phyloP scores from a whole-genome alignment of 2,797 vertebrate genomes.

The Spinus pinus region DNA sequence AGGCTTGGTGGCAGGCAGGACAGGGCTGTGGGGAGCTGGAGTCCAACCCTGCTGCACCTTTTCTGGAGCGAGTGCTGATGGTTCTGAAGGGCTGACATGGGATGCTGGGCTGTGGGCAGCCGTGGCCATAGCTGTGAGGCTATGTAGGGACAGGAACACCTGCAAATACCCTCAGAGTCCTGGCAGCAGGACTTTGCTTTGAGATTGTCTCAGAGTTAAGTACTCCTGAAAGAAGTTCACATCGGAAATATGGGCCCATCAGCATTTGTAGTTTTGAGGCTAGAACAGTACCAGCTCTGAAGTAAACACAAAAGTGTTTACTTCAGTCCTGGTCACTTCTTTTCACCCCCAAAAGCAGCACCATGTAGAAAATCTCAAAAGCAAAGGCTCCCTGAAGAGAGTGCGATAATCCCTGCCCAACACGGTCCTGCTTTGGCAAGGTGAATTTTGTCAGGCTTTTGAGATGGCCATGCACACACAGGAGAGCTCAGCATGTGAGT shows the following conservation, averaged over 20 bases:
- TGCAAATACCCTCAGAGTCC: not conserved
- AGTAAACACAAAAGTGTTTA: not conserved
- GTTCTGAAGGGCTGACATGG: fast-evolving
- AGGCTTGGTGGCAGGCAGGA: fast-evolving
- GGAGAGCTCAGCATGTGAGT: fast-evolving
- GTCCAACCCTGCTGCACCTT: fast-evolving
- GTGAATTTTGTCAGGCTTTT: not conserved
- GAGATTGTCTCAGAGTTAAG: not conserved
- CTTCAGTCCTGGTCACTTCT: not conserved
- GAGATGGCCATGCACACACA: not conserved
- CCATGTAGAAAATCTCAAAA: not conserved
- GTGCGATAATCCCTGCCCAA: fast-evolving
- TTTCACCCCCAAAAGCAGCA: not conserved
- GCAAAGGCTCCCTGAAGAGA: fast-evolving
- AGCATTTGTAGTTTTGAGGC: not conserved
- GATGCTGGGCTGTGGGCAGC: not conserved
- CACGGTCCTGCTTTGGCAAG: fast-evolving
- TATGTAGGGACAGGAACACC: fast-evolving
- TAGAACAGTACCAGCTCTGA: not conserved
- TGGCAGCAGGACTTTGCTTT: not conserved
- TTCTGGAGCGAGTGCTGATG: not conserved
- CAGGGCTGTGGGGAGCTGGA: not conserved
- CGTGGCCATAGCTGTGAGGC: fast-evolving
- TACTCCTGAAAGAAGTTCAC: not conserved
- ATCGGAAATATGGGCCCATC: fast-evolving